phyloP scores from a whole-genome alignment of 2,113 vertebrate genomes.

The Pogona vitticeps region DNA sequence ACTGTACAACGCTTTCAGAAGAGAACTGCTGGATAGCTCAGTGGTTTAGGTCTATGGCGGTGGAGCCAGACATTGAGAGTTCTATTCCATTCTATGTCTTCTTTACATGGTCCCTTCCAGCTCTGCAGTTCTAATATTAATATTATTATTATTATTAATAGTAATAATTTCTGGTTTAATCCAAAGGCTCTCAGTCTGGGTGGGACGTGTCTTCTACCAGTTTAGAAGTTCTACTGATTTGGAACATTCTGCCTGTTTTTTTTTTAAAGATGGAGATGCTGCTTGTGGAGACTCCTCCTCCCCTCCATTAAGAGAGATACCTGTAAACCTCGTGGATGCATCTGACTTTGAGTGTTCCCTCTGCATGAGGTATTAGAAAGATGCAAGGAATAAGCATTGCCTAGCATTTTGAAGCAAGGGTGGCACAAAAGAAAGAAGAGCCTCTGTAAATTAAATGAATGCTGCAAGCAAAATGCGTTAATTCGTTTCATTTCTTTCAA shows the following conservation, averaged over 20 bases:
- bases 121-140: too few relatives aligned
- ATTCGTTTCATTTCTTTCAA: not conserved
- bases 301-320: constrained; percentile 62
- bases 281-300: constrained; percentile 41
- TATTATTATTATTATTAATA: too few relatives aligned
- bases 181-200: not conserved
- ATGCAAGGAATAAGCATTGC: not conserved
- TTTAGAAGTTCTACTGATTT: not conserved
- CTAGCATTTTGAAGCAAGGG: not conserved
- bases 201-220: not conserved
- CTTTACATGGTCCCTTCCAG: too few relatives aligned
- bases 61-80: too few relatives aligned
- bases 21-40: too few relatives aligned
- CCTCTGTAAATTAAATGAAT: not conserved
- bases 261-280: constrained; percentile 70
- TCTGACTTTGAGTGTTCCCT: constrained; percentile 92
- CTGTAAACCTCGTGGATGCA: constrained; percentile 80
- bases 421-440: not conserved
- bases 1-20: constrained; percentile 29
- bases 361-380: constrained; percentile 87
- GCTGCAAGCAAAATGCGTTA: not conserved
- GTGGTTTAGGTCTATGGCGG: too few relatives aligned
- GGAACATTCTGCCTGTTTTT: constrained; percentile 20
- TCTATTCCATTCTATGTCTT: too few relatives aligned
- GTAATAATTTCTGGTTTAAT: not conserved